Evolutionary conservation across 2,888 invertebrate species (phyloP).

Genomic region (Phlogophora meticulosa): DNA sequence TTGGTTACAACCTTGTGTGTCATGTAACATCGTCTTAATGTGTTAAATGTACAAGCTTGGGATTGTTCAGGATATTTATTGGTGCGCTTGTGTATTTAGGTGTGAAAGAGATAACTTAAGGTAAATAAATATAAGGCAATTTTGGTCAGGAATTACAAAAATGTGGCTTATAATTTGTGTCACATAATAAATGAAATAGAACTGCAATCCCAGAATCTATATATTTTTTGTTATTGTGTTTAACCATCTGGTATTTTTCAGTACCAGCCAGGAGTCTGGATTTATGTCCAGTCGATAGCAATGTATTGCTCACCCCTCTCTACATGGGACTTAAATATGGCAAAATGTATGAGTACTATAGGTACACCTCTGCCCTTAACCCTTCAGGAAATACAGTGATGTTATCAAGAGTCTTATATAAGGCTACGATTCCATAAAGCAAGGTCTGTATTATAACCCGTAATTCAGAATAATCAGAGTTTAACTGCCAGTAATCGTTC

Average conservation of each 20-base stretch:
- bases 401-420: no score
- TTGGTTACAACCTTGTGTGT: conserved; percentile 46
- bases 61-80: conserved; percentile 48
- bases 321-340: no score
- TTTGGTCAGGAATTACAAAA: background rate
- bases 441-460: conserved; percentile 25
- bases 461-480: conserved; percentile 32
- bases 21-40: conserved; percentile 51
- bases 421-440: conserved; percentile 9
- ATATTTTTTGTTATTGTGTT: no score
- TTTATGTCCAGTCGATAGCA: no score
- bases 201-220: no score
- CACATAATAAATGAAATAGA: background rate
- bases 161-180: background rate
- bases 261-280: no score
- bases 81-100: conserved; percentile 34
- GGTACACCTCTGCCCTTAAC: no score
- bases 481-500: conserved; percentile 37
- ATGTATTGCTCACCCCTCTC: no score
- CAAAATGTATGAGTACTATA: no score
- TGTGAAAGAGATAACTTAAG: conserved; percentile 34
- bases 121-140: background rate
- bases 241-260: no score
- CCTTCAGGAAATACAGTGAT: no score
- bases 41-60: conserved; percentile 43